Evolutionary conservation across 2,797 vertebrate genomes (phyloP).

Genomic region (Morus bassanus): DNA sequence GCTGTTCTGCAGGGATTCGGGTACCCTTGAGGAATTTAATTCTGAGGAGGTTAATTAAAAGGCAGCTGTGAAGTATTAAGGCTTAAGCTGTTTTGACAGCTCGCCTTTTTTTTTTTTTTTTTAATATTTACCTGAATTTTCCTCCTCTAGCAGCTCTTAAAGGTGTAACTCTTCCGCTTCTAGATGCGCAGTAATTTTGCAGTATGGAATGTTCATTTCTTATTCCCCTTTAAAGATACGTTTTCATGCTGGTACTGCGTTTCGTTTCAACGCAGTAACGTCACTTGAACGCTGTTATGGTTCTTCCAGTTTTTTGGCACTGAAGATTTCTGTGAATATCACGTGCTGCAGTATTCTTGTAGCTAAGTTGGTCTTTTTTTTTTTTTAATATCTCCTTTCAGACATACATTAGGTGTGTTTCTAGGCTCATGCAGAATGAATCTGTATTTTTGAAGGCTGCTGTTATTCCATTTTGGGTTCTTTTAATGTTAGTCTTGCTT

Average conservation of each 20-base stretch:
- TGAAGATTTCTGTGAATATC: background rate
- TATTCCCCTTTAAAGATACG: fast-evolving
- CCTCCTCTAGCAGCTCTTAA: background rate
- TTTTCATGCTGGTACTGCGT: background rate
- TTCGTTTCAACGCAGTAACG: background rate
- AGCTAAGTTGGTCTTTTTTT: background rate
- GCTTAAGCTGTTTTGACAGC: background rate
- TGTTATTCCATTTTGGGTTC: background rate
- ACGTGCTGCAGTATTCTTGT: background rate
- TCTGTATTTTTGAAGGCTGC: background rate
- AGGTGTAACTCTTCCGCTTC: background rate
- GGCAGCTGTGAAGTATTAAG: background rate
- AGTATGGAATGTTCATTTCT: background rate
- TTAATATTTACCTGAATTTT: background rate
- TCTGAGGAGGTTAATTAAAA: background rate
- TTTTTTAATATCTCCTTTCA: background rate
- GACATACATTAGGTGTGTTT: background rate
- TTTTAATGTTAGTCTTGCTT: background rate
- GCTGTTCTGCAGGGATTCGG: background rate
- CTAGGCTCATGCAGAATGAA: background rate
- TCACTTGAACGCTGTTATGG: background rate
- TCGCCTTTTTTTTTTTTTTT: background rate
- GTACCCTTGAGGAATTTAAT: background rate
- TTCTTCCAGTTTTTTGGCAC: background rate
- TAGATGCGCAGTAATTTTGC: background rate